Base-by-base conservation (phyloP, 2,888 invertebrate genomes). In the Luperina nickerlii region DNA sequence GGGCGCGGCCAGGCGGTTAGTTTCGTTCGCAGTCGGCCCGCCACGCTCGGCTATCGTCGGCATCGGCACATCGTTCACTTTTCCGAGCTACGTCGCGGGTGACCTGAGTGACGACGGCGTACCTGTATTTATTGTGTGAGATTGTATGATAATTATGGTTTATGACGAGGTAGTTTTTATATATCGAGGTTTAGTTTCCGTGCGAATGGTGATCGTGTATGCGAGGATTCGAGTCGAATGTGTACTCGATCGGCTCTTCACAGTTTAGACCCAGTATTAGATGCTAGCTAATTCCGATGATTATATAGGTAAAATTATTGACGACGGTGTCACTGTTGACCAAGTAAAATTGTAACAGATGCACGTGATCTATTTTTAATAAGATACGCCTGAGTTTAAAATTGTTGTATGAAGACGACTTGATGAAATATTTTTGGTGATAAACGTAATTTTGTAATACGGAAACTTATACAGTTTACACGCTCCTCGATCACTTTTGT, bases 401-500 rank as follows among this genome's bases (percentile, higher is more conserved):
- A 91, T 91, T 90, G 92, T 93, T 90, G 90, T 88, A 90, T 89
- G 92, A 81, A 51, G 84, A 80, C 62, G 63, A 77, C 73, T 78
- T 78, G 74, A 75, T 75, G 91, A 91, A 94, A 92, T 96, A 96
- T 96, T 95, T 95, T 94, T 95, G 93, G 93, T 94, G 94, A 94
- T 92, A 91, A 92, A 92, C 92, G 94, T 96, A 96, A 95, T 96
- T 96, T 96, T 96, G 93, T 96, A 96, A 91, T 90, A 89, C 89
- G 88, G 82, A 91, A 92, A 93, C 90, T 92, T 95, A 85, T 94
- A 95, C 95, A 91, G 91, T 95, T 93, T 96, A 95, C 93, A 94
- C 88, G 90, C 95, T 95, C 96, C 93, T 94, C 95, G 94, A 95
- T 95, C 94, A 96, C 95, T 96, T 94, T 96, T 96, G 96, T 96